Percentiles rank a stretch among this genome's conserved stretches.
phyloP scores from a whole-genome alignment of 2,797 vertebrate genomes.

The Crypturellus tataupa region DNA sequence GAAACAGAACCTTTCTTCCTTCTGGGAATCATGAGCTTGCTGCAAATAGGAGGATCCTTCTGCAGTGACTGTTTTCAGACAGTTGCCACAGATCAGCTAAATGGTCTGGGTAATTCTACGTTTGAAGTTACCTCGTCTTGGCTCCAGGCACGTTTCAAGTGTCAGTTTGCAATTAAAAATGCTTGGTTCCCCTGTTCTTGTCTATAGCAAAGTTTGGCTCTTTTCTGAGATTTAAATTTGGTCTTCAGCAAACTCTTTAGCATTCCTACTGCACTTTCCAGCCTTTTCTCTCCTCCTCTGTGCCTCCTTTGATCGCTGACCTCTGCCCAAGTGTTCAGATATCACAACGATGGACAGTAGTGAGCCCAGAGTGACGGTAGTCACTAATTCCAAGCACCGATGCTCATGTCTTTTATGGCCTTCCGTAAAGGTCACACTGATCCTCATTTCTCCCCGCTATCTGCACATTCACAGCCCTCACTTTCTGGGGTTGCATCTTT shows the following conservation, averaged over 20 bases:
- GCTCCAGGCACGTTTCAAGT: not conserved
- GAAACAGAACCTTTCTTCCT: not conserved
- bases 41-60: not conserved
- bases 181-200: conserved; percentile 3
- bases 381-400: conserved; percentile 54
- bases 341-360: conserved; percentile 58
- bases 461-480: conserved; percentile 47
- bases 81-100: not conserved
- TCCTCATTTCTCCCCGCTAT: conserved; percentile 55
- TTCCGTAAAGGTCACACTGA: conserved; percentile 58
- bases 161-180: conserved; percentile 26
- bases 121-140: conserved; percentile 9
- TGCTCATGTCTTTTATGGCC: conserved; percentile 53
- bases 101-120: conserved; percentile 27
- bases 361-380: conserved; percentile 36
- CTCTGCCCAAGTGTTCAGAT: conserved; percentile 68
- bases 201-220: conserved; percentile 21
- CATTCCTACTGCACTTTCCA: conserved; percentile 34
- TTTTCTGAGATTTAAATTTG: conserved; percentile 50
- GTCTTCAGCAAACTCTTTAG: conserved; percentile 29
- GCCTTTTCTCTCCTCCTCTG: conserved; percentile 21
- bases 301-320: conserved; percentile 67
- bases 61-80: not conserved
- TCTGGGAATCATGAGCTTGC: not conserved
- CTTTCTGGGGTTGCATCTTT: conserved; percentile 32